Base-by-base conservation (phyloP, 2,888 invertebrate genomes). In the Pteria penguin region DNA sequence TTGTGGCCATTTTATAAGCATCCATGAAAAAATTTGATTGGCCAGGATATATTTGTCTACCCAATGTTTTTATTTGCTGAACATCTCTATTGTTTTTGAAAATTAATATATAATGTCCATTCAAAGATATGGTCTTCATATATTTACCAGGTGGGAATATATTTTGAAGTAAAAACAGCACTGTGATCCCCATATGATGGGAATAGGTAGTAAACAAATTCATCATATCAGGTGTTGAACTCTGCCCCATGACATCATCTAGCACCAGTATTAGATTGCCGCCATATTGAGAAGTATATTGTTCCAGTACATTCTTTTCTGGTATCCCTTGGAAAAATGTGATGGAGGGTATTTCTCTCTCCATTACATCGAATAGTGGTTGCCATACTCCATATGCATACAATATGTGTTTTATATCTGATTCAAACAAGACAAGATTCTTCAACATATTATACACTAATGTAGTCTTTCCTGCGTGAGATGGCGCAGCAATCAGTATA, bases 11-110 rank as follows among this genome's bases (percentile, higher is more conserved):
- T 66, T 58, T 61, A 69, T 76, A 81, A 24, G 71, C 69, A 63
- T 78, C 76, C 76, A 76, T 78, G 61, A 81, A 78, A 58, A 67
- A 81, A 2, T 72, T 68, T 24, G 63, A 24, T 67, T 76, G 76
- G 32, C 76, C 54, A 5, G 78, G 76, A 55, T 68, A 78, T 32
- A 78, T 75, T 62, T 81, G 81, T 62, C 74, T 73, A 27, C 68
- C 78, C 27, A 81, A 72, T 2, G 75, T 70, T 36, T 74, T 61
- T 26, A 81, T 74, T 66, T 80, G 80, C 31, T 67, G 61, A 45
- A 72, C 70, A 58, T 78, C 78, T 29, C 80, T 22, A 57, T 62
- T 55, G 31, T 80, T 78, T 45, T 73, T 69, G 52, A 80, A 78
- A 8, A 78, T 52, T 27, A 78, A 58, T 24, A 78, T 67, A 65